These are phyloP conservation scores for Drosophila barbarae DNA, from an alignment of 2,888 invertebrate species.

Conservation along the genomic window DNA sequence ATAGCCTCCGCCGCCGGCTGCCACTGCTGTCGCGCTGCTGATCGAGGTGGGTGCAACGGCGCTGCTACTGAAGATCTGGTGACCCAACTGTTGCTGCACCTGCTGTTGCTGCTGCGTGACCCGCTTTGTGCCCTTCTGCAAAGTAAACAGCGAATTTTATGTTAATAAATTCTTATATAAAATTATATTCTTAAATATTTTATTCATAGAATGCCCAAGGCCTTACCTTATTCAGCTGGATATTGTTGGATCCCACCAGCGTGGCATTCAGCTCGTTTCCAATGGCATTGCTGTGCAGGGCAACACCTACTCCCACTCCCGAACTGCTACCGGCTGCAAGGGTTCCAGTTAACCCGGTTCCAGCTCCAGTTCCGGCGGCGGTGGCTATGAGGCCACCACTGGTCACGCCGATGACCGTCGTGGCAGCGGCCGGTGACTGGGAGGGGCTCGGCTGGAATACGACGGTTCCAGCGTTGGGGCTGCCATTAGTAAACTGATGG, in stretches of 20 bases:
- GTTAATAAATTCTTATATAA: background rate
- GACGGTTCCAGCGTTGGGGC: constrained; percentile 80
- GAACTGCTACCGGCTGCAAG: constrained; percentile 37
- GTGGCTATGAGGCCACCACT: constrained; percentile 73
- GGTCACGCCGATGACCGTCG: constrained; percentile 79
- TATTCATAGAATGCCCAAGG: background rate
- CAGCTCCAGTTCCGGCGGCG: constrained; percentile 40
- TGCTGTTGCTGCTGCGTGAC: constrained; percentile 64
- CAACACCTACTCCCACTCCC: constrained; percentile 40
- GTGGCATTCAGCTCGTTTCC: constrained; percentile 80
- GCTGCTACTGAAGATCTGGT: constrained; percentile 76
- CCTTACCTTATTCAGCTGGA: constrained; percentile 79
- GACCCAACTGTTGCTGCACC: constrained; percentile 60
- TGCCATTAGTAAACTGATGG: constrained; percentile 79
- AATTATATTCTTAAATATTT: background rate
- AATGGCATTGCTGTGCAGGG: constrained; percentile 60
- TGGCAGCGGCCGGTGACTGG: constrained; percentile 79
- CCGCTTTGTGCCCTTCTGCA: constrained; percentile 77
- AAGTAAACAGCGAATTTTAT: background rate
- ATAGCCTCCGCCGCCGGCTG: constrained; percentile 68
- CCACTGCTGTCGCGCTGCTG: constrained; percentile 54
- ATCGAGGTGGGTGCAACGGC: constrained; percentile 69
- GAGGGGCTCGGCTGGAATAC: constrained; percentile 80
- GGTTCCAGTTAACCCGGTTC: constrained; percentile 28
- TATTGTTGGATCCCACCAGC: constrained; percentile 80